Percentiles rank a stretch among this genome's conserved stretches.
Conservation (phyloP, 2,797 vertebrate genomes). For the Eutrigla gurnardus region DNA sequence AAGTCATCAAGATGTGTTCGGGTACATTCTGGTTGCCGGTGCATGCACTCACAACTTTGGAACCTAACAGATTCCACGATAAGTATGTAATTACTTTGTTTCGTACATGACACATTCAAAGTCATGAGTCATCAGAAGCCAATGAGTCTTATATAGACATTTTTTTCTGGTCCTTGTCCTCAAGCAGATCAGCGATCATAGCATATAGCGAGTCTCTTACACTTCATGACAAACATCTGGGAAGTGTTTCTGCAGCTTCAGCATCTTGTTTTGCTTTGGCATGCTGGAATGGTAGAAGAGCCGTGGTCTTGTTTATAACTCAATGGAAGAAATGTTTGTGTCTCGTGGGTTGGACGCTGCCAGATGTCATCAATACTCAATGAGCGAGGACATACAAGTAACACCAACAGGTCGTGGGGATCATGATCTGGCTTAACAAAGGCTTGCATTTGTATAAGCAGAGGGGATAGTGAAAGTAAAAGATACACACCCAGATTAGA, state of each 20-base stretch:
- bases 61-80: conserved; percentile 28
- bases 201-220: conserved; percentile 22
- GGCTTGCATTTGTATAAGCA: conserved; percentile 17
- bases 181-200: conserved; percentile 17
- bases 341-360: conserved; percentile 32
- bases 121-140: conserved; percentile 44
- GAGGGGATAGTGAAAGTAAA: conserved; percentile 5
- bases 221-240: conserved; percentile 67
- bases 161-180: conserved; percentile 43
- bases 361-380: conserved; percentile 50
- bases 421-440: conserved; percentile 8
- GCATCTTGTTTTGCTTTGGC: conserved; percentile 69
- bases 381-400: conserved; percentile 27
- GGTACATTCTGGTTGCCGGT: conserved; percentile 2
- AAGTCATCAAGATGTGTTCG: conserved; percentile 29
- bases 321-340: conserved; percentile 53
- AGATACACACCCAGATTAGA: conserved; percentile 25
- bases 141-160: conserved; percentile 15
- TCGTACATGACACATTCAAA: conserved; percentile 39
- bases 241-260: conserved; percentile 57
- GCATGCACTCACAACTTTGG: conserved; percentile 23
- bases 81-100: conserved; percentile 37
- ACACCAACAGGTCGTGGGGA: conserved; percentile 29
- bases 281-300: conserved; percentile 46
- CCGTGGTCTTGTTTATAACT: conserved; percentile 58